Conservation (phyloP, 2,113 vertebrate species). For the Nipponia nippon region DNA sequence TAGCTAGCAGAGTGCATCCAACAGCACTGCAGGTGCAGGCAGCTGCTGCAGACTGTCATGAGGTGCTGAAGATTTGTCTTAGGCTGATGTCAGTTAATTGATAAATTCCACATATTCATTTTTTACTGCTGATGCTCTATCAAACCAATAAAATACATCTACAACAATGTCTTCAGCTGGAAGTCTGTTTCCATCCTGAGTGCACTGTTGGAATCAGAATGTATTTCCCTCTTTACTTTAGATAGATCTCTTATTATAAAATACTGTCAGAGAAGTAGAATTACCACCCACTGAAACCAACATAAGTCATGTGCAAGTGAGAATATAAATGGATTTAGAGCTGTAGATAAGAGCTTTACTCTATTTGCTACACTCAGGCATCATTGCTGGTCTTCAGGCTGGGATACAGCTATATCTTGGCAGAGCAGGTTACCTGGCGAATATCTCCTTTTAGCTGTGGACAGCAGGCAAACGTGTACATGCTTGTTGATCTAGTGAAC, state of each 20-base stretch:
- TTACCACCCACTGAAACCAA: constrained; percentile 8
- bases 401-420: neutral
- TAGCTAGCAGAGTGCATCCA: neutral
- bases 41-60: neutral
- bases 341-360: neutral
- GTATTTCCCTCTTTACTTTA: constrained; percentile 13
- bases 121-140: constrained; percentile 11
- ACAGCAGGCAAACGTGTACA: rapidly evolving
- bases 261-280: constrained; percentile 31
- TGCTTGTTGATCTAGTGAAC: neutral
- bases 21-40: neutral
- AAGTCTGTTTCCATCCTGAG: constrained; percentile 21
- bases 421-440: neutral
- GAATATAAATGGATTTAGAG: constrained; percentile 32
- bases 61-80: constrained; percentile 1
- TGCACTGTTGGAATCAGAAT: constrained; percentile 29
- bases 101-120: neutral
- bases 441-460: neutral
- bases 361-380: neutral
- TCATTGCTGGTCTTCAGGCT: neutral
- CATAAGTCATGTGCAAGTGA: constrained; percentile 21
- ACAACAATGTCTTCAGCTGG: neutral
- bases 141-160: constrained; percentile 16
- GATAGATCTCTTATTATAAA: constrained; percentile 40
- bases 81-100: constrained; percentile 25